phyloP scores from a whole-genome alignment of 2,113 vertebrate genomes.

The Coregonus clupeaformis region DNA sequence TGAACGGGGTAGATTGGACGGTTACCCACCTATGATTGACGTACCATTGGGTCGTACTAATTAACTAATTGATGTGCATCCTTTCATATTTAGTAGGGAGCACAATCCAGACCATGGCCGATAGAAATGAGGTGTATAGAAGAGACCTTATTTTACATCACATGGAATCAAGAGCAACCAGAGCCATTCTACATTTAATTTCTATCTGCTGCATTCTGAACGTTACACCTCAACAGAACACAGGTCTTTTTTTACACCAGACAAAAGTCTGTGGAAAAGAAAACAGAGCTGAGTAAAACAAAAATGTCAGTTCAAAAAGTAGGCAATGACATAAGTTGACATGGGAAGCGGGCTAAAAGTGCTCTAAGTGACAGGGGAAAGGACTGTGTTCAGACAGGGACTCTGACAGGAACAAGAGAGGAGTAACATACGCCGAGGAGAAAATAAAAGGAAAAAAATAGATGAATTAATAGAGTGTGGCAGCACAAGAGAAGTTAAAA shows the following conservation, averaged over 20 bases:
- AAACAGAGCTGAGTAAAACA: slow-evolving; percentile 51
- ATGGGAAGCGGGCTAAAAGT: slow-evolving; percentile 37
- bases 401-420: slow-evolving; percentile 26
- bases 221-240: neutral
- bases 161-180: no score
- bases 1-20: no score
- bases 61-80: no score
- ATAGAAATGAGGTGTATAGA: no score
- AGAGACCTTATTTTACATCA: no score
- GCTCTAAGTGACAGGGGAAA: slow-evolving; percentile 51
- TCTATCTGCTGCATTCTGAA: neutral
- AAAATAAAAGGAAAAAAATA: slow-evolving; percentile 34
- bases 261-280: slow-evolving; percentile 40
- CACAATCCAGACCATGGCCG: no score
- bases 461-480: slow-evolving; percentile 39
- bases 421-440: neutral
- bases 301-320: slow-evolving; percentile 67
- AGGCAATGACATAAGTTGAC: slow-evolving; percentile 59
- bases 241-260: slow-evolving; percentile 53
- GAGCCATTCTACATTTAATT: neutral
- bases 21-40: no score
- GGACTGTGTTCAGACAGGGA: slow-evolving; percentile 33
- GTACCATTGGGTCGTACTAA: no score
- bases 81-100: no score
- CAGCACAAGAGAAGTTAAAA: slow-evolving; percentile 21